Evolutionary conservation across 2,888 invertebrate genomes (phyloP).

Genomic region (Horisme vitalbata): DNA sequence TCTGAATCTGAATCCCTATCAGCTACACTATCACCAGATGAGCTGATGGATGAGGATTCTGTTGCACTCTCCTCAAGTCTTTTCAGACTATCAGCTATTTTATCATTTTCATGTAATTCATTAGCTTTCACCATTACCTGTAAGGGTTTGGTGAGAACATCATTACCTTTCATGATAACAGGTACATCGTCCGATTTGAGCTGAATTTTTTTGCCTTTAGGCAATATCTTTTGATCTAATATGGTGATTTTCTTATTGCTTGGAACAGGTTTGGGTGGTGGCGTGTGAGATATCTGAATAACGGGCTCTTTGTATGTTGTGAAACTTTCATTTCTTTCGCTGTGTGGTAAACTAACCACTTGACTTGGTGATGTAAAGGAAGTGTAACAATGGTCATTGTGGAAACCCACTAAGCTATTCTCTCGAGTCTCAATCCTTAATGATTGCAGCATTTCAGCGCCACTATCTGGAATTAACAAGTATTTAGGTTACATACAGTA

Average conservation of each 20-base stretch:
- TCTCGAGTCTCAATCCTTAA: slow-evolving; percentile 76
- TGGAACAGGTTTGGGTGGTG: slow-evolving; percentile 69
- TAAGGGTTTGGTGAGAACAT: slow-evolving; percentile 64
- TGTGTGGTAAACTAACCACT: slow-evolving; percentile 49
- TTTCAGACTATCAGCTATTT: slow-evolving; percentile 51
- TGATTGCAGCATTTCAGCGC: slow-evolving; percentile 78
- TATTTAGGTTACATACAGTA: neutral
- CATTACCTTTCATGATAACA: slow-evolving; percentile 67
- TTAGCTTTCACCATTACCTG: slow-evolving; percentile 59
- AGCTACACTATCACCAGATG: slow-evolving; percentile 80
- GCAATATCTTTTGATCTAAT: slow-evolving; percentile 74
- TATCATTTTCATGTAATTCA: slow-evolving; percentile 49
- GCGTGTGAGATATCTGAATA: slow-evolving; percentile 71
- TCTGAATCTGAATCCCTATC: slow-evolving; percentile 86
- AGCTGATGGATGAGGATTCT: slow-evolving; percentile 75
- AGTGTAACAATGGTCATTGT: slow-evolving; percentile 92
- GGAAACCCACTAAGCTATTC: slow-evolving; percentile 84
- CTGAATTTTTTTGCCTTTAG: slow-evolving; percentile 76
- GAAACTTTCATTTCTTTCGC: slow-evolving; percentile 51
- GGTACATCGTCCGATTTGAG: slow-evolving; percentile 62
- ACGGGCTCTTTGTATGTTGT: slow-evolving; percentile 68
- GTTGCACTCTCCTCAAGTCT: slow-evolving; percentile 76
- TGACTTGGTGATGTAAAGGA: slow-evolving; percentile 86
- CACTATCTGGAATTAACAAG: slow-evolving; percentile 60
- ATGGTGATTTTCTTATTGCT: slow-evolving; percentile 76